Percentiles rank a stretch among this genome's conserved stretches.
Evolutionary conservation across 2,797 vertebrate genomes (phyloP).

Genomic region (Sebastes baramenuke): DNA sequence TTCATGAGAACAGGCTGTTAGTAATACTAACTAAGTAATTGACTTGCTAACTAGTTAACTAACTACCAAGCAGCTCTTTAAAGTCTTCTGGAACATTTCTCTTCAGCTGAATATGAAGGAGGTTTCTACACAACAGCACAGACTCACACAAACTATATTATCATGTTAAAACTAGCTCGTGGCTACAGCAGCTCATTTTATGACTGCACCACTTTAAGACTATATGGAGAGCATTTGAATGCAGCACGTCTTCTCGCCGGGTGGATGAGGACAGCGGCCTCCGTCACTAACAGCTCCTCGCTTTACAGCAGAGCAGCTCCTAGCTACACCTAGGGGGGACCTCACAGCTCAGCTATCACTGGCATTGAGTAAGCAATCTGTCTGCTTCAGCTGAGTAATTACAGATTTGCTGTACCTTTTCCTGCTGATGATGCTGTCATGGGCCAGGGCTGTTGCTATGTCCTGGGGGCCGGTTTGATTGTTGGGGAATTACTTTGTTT

Average conservation of each 20-base stretch:
- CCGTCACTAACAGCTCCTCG: constrained; percentile 14
- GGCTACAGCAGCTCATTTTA: constrained; percentile 17
- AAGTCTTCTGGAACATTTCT: not conserved
- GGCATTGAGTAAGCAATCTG: constrained; percentile 69
- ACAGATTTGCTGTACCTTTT: constrained; percentile 66
- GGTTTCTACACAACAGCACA: not conserved
- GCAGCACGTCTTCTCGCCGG: not conserved
- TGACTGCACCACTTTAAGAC: not conserved
- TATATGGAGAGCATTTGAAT: constrained; percentile 32
- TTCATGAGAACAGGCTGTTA: no score
- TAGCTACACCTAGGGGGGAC: constrained; percentile 41
- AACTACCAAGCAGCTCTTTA: not conserved
- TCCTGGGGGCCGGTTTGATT: constrained; percentile 57
- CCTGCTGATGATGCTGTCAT: constrained; percentile 74
- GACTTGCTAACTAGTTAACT: not conserved
- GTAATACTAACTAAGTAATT: not conserved
- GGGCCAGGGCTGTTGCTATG: constrained; percentile 44
- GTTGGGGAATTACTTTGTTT: constrained; percentile 65
- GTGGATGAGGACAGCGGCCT: constrained; percentile 19
- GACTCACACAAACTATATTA: not conserved
- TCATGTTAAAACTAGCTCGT: constrained; percentile 3
- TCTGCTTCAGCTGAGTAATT: constrained; percentile 70
- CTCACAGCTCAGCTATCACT: constrained; percentile 43
- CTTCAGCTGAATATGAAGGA: not conserved
- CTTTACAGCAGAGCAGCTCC: constrained; percentile 48